These are phyloP conservation scores for Lithobates pipiens DNA, from an alignment of 2,797 vertebrate genomes.

Conservation along the genomic window DNA sequence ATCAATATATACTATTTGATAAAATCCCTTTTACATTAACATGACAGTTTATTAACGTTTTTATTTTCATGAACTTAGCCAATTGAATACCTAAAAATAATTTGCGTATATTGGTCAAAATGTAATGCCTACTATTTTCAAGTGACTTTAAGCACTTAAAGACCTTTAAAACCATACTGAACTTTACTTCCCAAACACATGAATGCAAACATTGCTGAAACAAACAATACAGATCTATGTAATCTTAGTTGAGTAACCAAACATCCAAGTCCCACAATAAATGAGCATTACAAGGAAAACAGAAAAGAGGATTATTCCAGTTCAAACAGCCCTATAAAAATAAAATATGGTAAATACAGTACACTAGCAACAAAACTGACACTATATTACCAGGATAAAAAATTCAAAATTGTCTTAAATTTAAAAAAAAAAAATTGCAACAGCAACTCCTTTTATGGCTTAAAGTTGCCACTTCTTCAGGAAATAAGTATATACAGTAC, in stretches of 20 bases:
- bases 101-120: not conserved
- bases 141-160: slow-evolving; percentile 42
- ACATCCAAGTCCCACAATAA: slow-evolving; percentile 35
- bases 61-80: not conserved
- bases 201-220: slow-evolving; percentile 36
- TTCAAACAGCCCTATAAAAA: not conserved
- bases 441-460: no score
- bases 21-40: not conserved
- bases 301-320: not conserved
- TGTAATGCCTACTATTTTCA: not conserved
- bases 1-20: not conserved
- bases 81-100: not conserved
- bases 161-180: slow-evolving; percentile 20
- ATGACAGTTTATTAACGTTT: slow-evolving; percentile 3
- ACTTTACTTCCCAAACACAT: slow-evolving; percentile 45
- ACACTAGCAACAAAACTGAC: no score
- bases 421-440: no score
- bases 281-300: slow-evolving; percentile 11
- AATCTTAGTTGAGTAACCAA: slow-evolving; percentile 25
- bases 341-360: not conserved
- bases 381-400: no score
- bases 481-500: no score
- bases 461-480: no score
- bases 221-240: slow-evolving; percentile 30
- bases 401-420: no score